These are phyloP conservation scores for Glomeris marginata DNA, from an alignment of 2,888 invertebrate species.

Conservation along the genomic window DNA sequence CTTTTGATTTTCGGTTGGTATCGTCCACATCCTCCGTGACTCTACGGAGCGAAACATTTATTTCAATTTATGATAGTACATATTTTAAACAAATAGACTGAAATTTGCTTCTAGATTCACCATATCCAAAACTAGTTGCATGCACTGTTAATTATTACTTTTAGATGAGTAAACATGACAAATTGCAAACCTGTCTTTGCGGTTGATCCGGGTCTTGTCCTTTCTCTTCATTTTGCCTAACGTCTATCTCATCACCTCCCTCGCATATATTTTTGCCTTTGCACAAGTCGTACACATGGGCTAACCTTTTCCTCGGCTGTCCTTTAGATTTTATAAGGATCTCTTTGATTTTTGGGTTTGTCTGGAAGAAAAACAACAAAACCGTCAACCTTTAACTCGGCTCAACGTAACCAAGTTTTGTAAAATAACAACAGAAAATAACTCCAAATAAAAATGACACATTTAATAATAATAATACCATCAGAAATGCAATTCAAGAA, in stretches of 20 bases:
- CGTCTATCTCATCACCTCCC: slow-evolving; percentile 95
- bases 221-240: slow-evolving; percentile 48
- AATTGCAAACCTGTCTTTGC: slow-evolving; percentile 19
- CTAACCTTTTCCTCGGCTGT: slow-evolving; percentile 82
- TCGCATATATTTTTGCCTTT: slow-evolving; percentile 97
- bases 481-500: too few relatives aligned
- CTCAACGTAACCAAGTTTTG: neutral
- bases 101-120: too few relatives aligned
- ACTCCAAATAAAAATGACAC: too few relatives aligned
- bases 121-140: too few relatives aligned
- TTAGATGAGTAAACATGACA: too few relatives aligned
- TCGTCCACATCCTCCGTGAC: slow-evolving; percentile 94
- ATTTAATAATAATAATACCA: too few relatives aligned
- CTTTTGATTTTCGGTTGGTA: slow-evolving; percentile 89
- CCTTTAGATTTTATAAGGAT: slow-evolving; percentile 92
- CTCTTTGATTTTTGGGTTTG: slow-evolving; percentile 83
- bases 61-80: too few relatives aligned
- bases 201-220: slow-evolving; percentile 18
- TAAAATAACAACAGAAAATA: too few relatives aligned
- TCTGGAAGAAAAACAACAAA: slow-evolving; percentile 33
- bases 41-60: slow-evolving; percentile 29
- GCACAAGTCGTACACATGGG: slow-evolving; percentile 93
- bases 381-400: too few relatives aligned
- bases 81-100: too few relatives aligned
- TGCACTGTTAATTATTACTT: too few relatives aligned